Percentiles rank a stretch among this genome's conserved stretches.
Conservation (phyloP, 2,888 invertebrate genomes). For the Ormyrus labotus region DNA sequence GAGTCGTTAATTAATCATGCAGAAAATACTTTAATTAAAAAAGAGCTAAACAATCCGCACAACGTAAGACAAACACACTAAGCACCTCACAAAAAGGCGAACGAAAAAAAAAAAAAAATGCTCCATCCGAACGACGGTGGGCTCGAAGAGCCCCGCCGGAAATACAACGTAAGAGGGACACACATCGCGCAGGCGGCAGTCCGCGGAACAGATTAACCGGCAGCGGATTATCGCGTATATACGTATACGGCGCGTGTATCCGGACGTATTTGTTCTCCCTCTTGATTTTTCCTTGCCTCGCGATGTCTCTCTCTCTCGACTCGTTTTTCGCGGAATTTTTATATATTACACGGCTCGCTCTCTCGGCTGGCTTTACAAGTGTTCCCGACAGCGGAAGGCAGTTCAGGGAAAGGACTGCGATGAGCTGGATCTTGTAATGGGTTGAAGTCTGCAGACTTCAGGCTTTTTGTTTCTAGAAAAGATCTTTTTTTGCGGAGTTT, state of each 20-base stretch:
- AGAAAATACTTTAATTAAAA: too few relatives aligned
- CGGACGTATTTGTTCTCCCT: constrained; percentile 45
- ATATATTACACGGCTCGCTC: neutral
- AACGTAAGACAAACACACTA: neutral
- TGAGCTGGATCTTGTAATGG: too few relatives aligned
- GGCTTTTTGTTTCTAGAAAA: too few relatives aligned
- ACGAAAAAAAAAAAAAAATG: neutral
- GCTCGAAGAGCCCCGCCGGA: constrained; percentile 35
- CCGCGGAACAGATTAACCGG: constrained; percentile 40
- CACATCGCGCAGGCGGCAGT: neutral
- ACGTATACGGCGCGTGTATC: too few relatives aligned
- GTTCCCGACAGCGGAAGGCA: neutral
- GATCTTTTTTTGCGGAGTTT: too few relatives aligned
- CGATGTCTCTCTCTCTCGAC: neutral
- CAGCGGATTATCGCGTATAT: constrained; percentile 22
- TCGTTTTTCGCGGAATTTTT: neutral
- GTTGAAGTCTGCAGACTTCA: too few relatives aligned
- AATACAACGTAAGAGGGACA: constrained; percentile 16
- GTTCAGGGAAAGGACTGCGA: too few relatives aligned
- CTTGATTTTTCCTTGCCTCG: constrained; percentile 22
- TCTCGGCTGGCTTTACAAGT: neutral
- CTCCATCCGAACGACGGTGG: constrained; percentile 39
- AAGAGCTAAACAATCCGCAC: too few relatives aligned
- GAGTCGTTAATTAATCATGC: too few relatives aligned
- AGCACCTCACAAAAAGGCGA: neutral